A percentile compares a stretch with the other conserved stretches of the same genome.
Evolutionary conservation across 2,113 vertebrate species (phyloP).

Genomic region (Calyptommatus sinebrachiatus): DNA sequence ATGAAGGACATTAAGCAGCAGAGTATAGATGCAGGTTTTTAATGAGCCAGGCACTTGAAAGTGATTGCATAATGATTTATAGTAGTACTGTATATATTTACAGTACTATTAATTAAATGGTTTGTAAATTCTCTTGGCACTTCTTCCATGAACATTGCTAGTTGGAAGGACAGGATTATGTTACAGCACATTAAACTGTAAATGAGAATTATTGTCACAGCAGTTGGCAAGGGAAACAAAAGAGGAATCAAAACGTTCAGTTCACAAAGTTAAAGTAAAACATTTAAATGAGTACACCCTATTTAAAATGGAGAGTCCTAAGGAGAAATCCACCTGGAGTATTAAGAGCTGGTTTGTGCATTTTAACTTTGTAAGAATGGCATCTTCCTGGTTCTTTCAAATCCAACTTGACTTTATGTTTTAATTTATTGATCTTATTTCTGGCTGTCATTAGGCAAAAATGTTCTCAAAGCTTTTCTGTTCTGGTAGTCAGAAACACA

Average conservation of each 20-base stretch:
- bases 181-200: conserved; percentile 26
- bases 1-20: background rate
- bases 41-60: conserved; percentile 5
- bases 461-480: accelerated
- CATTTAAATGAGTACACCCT: background rate
- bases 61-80: background rate
- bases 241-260: background rate
- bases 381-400: background rate
- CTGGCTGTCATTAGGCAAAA: background rate
- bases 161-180: conserved; percentile 8
- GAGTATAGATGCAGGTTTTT: background rate
- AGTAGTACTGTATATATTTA: background rate
- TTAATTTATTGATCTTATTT: background rate
- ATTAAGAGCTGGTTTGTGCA: background rate
- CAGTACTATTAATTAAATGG: conserved; percentile 24
- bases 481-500: background rate
- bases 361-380: background rate
- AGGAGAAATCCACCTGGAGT: accelerated
- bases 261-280: background rate
- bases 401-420: background rate
- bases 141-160: conserved; percentile 1
- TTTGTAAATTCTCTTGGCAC: conserved; percentile 27
- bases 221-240: background rate
- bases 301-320: background rate
- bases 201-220: conserved; percentile 31